These are phyloP conservation scores for Apteryx mantelli DNA, from an alignment of 2,113 vertebrate genomes.

Conservation along the genomic window DNA sequence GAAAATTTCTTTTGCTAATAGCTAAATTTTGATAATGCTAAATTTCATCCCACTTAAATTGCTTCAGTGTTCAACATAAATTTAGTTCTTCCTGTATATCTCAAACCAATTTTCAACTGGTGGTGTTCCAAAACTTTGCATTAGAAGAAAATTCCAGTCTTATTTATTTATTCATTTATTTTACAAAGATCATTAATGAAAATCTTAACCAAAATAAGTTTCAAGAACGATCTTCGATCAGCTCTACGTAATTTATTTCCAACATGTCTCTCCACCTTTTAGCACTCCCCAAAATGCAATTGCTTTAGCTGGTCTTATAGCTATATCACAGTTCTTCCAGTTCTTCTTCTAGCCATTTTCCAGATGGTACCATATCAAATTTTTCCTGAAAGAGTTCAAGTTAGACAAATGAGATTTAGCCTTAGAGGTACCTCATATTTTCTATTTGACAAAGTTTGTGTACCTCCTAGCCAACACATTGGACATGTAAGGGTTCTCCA, in stretches of 20 bases:
- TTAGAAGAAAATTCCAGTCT: not conserved
- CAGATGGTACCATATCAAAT: not conserved
- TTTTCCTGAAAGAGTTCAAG: not conserved
- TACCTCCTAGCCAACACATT: not conserved
- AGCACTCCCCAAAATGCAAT: fast-evolving
- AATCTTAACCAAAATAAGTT: not conserved
- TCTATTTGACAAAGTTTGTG: not conserved
- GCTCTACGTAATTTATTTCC: not conserved
- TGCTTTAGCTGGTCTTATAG: not conserved
- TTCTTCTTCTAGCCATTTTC: not conserved
- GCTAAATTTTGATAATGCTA: not conserved
- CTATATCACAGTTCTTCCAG: not conserved
- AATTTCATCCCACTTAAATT: not conserved
- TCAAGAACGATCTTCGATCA: not conserved
- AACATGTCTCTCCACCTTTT: not conserved
- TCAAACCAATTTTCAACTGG: not conserved
- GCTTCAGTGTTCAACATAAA: not conserved
- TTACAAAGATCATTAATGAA: not conserved
- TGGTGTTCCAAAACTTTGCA: not conserved
- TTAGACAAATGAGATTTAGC: not conserved
- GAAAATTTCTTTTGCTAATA: not conserved
- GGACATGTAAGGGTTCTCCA: not conserved
- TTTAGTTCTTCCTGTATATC: not conserved
- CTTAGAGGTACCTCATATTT: not conserved
- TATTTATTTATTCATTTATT: not conserved